These are phyloP conservation scores for Octonoba sinensis DNA, from an alignment of 2,888 invertebrate genomes.

Conservation along the genomic window DNA sequence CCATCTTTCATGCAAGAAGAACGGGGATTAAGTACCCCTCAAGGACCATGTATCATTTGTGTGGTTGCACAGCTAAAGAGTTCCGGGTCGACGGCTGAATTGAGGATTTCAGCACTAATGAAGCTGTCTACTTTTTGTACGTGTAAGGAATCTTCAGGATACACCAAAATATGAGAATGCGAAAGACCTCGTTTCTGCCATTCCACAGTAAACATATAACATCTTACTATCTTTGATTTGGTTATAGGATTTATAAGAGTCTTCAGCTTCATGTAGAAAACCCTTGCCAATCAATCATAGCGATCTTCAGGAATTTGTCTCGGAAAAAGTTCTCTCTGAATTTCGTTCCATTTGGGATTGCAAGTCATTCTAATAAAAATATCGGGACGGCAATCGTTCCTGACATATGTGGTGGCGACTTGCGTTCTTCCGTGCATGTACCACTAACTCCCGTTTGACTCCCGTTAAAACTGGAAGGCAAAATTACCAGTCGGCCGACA, in stretches of 20 bases:
- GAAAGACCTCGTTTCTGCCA: constrained; percentile 67
- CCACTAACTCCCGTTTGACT: too few species aligned
- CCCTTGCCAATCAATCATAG: constrained; percentile 70
- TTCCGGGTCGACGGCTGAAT: constrained; percentile 14
- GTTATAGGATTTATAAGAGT: constrained; percentile 8
- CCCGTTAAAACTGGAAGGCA: background rate
- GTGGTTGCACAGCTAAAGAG: background rate
- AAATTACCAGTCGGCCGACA: background rate
- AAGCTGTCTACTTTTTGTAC: too few species aligned
- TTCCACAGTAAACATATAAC: constrained; percentile 40
- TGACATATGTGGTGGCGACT: too few species aligned
- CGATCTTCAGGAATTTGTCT: constrained; percentile 67
- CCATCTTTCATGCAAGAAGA: constrained; percentile 40
- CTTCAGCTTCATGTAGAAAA: constrained; percentile 67
- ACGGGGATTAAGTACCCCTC: constrained; percentile 15
- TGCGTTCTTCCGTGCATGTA: too few species aligned
- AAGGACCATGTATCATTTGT: constrained; percentile 38
- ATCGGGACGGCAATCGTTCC: too few species aligned
- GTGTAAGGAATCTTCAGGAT: too few species aligned
- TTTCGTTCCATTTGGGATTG: constrained; percentile 6
- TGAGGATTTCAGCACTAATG: constrained; percentile 17
- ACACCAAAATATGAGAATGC: constrained; percentile 30
- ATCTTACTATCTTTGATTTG: constrained; percentile 60
- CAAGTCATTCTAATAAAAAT: background rate
- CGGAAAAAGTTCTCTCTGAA: constrained; percentile 49